These are phyloP conservation scores for Chloroceryle amazona DNA, from an alignment of 2,797 vertebrate genomes.

Conservation along the genomic window DNA sequence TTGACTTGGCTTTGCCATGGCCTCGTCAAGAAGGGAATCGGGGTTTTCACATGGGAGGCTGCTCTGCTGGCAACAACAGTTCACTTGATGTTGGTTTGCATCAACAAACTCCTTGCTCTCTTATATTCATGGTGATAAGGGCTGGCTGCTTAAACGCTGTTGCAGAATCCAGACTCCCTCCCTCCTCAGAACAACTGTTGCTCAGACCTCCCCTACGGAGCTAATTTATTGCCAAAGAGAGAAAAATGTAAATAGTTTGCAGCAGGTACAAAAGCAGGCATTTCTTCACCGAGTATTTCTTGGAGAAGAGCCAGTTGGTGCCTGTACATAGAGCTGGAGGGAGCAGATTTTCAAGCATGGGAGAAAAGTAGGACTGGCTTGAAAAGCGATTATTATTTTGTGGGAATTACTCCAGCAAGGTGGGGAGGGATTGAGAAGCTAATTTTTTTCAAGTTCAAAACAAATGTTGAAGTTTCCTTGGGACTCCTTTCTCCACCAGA, in stretches of 20 bases:
- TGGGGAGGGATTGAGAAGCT: not conserved
- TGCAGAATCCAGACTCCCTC: not conserved
- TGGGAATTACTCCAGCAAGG: not conserved
- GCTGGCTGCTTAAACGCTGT: not conserved
- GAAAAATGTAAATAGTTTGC: constrained; percentile 46
- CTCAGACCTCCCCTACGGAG: constrained; percentile 31
- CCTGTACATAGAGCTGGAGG: not conserved
- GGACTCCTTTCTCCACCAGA: not conserved
- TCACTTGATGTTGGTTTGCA: constrained; percentile 32
- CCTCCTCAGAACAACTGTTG: constrained; percentile 52
- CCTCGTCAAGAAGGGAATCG: constrained; percentile 21
- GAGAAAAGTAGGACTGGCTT: constrained; percentile 5
- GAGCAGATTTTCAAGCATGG: not conserved
- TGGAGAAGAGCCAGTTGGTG: not conserved
- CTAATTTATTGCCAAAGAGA: constrained; percentile 55
- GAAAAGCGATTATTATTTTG: not conserved
- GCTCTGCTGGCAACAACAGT: constrained; percentile 26
- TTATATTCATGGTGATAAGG: constrained; percentile 2
- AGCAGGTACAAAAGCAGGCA: not conserved
- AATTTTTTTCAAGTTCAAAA: not conserved
- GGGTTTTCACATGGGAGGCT: constrained; percentile 33
- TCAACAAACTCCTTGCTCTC: constrained; percentile 21
- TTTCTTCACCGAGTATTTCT: constrained; percentile 1
- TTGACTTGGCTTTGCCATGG: constrained; percentile 51
- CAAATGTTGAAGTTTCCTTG: not conserved